These are phyloP conservation scores for Caenorhabditis wallacei DNA, from an alignment of 2,888 invertebrate species.

Conservation along the genomic window DNA sequence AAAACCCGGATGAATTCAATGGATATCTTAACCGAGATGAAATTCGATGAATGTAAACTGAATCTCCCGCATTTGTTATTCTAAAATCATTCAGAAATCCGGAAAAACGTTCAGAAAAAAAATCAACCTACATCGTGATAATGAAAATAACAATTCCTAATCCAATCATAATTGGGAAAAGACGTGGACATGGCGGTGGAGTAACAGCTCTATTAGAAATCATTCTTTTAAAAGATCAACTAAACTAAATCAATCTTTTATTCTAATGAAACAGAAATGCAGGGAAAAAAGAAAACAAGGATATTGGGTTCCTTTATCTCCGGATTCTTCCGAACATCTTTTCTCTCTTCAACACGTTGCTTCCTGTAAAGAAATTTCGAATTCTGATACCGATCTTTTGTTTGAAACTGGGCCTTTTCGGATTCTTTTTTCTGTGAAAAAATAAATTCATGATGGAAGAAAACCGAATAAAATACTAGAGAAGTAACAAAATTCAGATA, in stretches of 20 bases:
- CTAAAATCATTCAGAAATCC: not conserved
- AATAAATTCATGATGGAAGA: too few species aligned
- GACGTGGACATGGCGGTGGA: not conserved
- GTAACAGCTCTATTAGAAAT: not conserved
- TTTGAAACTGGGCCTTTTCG: too few species aligned
- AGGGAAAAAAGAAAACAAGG: too few species aligned
- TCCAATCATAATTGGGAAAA: not conserved
- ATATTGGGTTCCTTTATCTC: too few species aligned
- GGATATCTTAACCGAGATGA: slow-evolving; percentile 7
- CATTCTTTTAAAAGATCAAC: not conserved
- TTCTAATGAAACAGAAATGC: not conserved
- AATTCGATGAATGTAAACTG: not conserved
- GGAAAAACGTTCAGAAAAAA: not conserved
- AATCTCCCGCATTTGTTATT: not conserved
- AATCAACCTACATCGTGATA: slow-evolving; percentile 4
- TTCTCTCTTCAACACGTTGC: too few species aligned
- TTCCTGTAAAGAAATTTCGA: too few species aligned
- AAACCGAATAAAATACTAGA: too few species aligned
- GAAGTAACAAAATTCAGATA: too few species aligned
- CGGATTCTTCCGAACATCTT: too few species aligned
- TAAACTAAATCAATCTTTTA: not conserved
- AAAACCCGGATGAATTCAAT: not conserved
- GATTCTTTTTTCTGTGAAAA: too few species aligned
- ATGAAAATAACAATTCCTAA: not conserved
- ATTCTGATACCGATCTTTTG: too few species aligned